phyloP scores from a whole-genome alignment of 2,113 vertebrate genomes.

The Willisornis vidua region DNA sequence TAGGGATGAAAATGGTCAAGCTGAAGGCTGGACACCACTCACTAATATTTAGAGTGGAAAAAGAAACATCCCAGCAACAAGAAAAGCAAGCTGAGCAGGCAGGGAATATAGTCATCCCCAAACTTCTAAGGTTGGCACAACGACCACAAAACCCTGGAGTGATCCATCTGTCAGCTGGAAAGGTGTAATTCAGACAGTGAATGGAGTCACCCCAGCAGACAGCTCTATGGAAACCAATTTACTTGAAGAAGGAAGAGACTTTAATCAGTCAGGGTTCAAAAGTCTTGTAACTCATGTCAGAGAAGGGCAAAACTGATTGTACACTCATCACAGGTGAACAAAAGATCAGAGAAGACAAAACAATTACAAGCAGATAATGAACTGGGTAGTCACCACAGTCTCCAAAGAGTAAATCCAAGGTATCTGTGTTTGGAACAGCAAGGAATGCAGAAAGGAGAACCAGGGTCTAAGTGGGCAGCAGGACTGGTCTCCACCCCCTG shows the following conservation, averaged over 20 bases:
- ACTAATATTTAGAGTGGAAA: neutral
- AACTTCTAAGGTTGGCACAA: neutral
- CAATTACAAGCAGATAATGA: conserved; percentile 40
- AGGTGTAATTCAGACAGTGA: neutral
- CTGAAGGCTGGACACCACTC: neutral
- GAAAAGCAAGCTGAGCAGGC: neutral
- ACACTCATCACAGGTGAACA: conserved; percentile 42
- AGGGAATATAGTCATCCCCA: neutral
- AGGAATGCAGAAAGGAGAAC: neutral
- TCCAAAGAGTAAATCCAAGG: neutral
- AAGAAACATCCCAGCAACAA: neutral
- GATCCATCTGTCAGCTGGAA: conserved; percentile 11
- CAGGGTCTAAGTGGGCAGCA: neutral
- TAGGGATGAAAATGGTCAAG: neutral
- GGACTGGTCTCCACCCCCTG: neutral
- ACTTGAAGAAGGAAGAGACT: neutral
- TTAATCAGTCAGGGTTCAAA: conserved; percentile 53
- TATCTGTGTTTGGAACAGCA: neutral
- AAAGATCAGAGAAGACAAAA: conserved; percentile 56
- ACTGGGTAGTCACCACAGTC: neutral
- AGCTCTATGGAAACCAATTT: conserved; percentile 36
- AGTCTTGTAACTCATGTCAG: conserved; percentile 41
- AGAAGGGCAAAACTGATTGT: conserved; percentile 12
- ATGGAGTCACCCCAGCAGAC: neutral
- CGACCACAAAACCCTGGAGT: neutral